These are phyloP conservation scores for Vicugna pacos DNA, from an alignment of 2,113 vertebrate species.

Conservation along the genomic window DNA sequence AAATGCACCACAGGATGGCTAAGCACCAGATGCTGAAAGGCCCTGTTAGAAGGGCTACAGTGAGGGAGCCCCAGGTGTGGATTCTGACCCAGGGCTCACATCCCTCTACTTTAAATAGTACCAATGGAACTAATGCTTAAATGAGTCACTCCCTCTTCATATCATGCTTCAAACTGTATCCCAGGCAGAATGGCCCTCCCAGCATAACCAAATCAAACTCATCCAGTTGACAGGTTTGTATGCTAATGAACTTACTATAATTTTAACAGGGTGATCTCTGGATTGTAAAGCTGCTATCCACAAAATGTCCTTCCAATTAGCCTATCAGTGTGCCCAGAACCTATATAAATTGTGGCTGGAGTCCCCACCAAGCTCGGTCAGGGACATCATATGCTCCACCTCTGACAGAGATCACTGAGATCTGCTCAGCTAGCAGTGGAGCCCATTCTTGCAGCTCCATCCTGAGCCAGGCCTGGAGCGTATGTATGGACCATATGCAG, in stretches of 20 bases:
- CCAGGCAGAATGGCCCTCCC: background rate
- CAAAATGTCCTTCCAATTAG: background rate
- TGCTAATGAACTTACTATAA: background rate
- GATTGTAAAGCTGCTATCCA: background rate
- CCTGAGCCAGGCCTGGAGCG: background rate
- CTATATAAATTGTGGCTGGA: background rate
- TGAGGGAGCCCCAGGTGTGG: background rate
- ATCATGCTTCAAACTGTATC: background rate
- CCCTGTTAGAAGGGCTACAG: background rate
- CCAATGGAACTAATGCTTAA: background rate
- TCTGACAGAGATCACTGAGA: background rate
- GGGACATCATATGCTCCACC: background rate
- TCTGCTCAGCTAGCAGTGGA: background rate
- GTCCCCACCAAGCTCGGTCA: background rate
- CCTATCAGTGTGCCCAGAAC: background rate
- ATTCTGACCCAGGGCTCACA: background rate
- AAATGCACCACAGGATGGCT: background rate
- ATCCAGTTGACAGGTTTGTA: background rate
- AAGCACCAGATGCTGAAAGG: background rate
- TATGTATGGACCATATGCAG: background rate
- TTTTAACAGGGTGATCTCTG: background rate
- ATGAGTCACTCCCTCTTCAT: background rate
- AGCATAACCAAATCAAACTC: background rate
- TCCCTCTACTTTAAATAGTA: background rate
- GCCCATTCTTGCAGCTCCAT: background rate